Base-by-base conservation (phyloP, 37 sponge, comb jelly and placozoan species). In the Mnemiopsis leidyi region DNA sequence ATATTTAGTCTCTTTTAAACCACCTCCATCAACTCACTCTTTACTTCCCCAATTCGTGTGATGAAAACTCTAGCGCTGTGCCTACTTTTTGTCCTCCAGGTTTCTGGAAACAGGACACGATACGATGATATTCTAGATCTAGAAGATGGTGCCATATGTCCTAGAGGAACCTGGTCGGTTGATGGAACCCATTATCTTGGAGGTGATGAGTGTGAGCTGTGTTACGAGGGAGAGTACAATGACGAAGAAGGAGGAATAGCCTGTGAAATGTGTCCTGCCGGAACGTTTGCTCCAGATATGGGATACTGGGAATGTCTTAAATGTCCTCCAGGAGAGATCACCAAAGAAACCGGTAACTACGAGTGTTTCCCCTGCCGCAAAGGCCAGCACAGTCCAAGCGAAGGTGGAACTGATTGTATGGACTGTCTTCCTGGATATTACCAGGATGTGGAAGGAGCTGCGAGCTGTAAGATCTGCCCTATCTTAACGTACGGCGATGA, bases 241-340 rank as follows among this genome's bases (percentile, higher is more conserved):
- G 36, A 32, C 3, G 36, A 20, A 1, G 79, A 77, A 18, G 79
- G 79, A 20, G 18, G 26, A 20, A 36, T 31, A 9, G 79, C 26
- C 32, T 85, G 90, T 33, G 90, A 33, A 0, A 39, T n/a, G 23
- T 85, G 90, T 85, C 61, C 90, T n/a, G 61, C 90, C 7, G 90
- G 90, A 9, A 40, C 48, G 2, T 40, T 23, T 23, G 25, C 90
- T n/a, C 90, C 90, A 2, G 90, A 85, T 3, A 20, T 28, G 61
- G 90, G 90, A 25, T 40, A 39, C 61, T 38, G 90, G 61, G 90
- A 85, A 25, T 85, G 90, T 39, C 1, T 40, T 0, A 35, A 85
- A 29, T 85, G 90, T 39, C 90, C 90, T 16, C 2, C 33, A 28
- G 90, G 90, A 33, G 36, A 23, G 24, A 40, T 40, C 25, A 33